Conservation (phyloP, 2,888 invertebrate species). For the Calameuta idolon region DNA sequence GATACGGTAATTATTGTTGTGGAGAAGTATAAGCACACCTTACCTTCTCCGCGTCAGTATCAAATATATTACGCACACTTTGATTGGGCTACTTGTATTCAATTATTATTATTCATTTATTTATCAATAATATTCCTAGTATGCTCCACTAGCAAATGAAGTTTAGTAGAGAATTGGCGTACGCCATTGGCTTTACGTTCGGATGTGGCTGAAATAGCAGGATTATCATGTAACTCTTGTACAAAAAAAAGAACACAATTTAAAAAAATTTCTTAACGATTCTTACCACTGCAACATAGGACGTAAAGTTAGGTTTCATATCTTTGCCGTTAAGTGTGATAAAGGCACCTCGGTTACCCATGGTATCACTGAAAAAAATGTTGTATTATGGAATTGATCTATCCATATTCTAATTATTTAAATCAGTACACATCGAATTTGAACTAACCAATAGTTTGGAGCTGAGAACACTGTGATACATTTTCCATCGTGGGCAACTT, state of each 20-base stretch:
- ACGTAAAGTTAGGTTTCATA: constrained; percentile 89
- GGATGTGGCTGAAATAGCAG: constrained; percentile 89
- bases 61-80: constrained; percentile 62
- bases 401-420: neutral
- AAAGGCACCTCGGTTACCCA: constrained; percentile 99
- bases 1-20: constrained; percentile 46
- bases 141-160: constrained; percentile 75
- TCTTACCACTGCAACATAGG: constrained; percentile 95
- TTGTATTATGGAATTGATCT: constrained; percentile 5
- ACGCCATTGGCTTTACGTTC: constrained; percentile 96
- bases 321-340: constrained; percentile 94
- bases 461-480: constrained; percentile 99
- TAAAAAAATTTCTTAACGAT: neutral
- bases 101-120: constrained; percentile 45
- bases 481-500: constrained; percentile 92
- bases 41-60: constrained; percentile 52
- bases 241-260: neutral
- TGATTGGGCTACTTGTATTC: constrained; percentile 57
- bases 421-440: constrained; percentile 12
- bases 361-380: constrained; percentile 83
- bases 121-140: constrained; percentile 45
- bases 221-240: constrained; percentile 18
- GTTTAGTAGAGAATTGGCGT: constrained; percentile 88
- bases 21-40: constrained; percentile 44
- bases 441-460: constrained; percentile 95